phyloP scores from a whole-genome alignment of 2,888 invertebrate genomes.

The Standfussiana lucernea region DNA sequence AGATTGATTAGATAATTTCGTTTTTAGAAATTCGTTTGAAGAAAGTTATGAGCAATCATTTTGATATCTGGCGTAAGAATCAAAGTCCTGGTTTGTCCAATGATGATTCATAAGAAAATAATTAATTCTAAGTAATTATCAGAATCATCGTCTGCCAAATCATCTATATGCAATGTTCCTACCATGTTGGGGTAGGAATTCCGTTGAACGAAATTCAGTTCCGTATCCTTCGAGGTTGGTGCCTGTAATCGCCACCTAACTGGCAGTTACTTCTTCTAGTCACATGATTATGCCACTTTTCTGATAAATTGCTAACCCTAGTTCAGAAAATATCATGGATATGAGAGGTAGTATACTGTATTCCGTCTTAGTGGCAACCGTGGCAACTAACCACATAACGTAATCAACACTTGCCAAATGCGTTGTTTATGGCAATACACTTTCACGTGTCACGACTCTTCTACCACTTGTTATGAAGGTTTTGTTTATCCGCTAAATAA shows the following conservation, averaged over 20 bases:
- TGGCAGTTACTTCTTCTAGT: neutral
- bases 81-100: neutral
- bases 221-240: neutral
- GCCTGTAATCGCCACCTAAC: neutral
- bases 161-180: neutral
- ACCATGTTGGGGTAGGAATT: neutral
- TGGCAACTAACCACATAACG: neutral
- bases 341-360: too few relatives aligned
- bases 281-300: neutral
- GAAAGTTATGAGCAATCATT: slow-evolving; percentile 4
- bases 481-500: too few relatives aligned
- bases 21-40: too few relatives aligned
- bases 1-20: slow-evolving; percentile 1
- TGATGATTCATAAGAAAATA: neutral
- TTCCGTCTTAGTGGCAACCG: too few relatives aligned
- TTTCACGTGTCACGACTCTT: neutral
- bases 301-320: too few relatives aligned
- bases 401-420: neutral
- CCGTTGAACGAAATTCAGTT: neutral
- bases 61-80: neutral
- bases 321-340: too few relatives aligned
- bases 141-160: neutral
- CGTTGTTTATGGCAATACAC: neutral
- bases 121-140: neutral
- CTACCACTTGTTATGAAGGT: neutral